Evolutionary conservation across 2,797 vertebrate genomes (phyloP), one percentile per base, ranked within the genome.

Genomic region (Melanotaenia parkinsoni): DNA sequence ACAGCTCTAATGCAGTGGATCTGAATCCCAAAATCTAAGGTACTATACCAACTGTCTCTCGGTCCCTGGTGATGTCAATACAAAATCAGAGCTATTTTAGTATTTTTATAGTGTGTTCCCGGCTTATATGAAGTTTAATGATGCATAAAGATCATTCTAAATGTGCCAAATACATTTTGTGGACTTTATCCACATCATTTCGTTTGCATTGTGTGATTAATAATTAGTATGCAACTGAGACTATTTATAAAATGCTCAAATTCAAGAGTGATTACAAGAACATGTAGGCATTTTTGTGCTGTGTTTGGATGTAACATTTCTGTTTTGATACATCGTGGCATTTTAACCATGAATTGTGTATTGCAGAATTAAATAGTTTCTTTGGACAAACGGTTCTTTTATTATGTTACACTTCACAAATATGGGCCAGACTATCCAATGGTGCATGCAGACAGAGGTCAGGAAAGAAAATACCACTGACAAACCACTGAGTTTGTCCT

Each of bases 141-240:
- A 80, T 72, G 38, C 54, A 72, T 79, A 77, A 53, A 38, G 26
- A 79, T 84, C 5, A 64, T 82, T 81, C 47, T 78, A 67, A 83
- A 79, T 84, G 86, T 89, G 79, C 83, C 90, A 90, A 84, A 89
- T 80, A 81, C 77, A 85, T 82, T 77, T 77, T 68, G 70, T 84
- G 81, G 72, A 82, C 54, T 87, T 82, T 74, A 79, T 68, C 35
- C 67, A 76, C 60, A 50, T 68, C 12, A 18, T 82, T 87, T 69
- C 79, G 58, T 82, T 86, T 85, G 80, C 81, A 88, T 87, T 62
- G 26, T 88, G 72, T 83, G 71, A 82, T 72, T 58, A 74, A 74
- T 56, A 85, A 82, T 71, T 71, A 85, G 59, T 64, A 83, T 77
- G 77, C 76, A 87, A 69, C 63, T 63, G 51, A 82, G 63, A 65